Evolutionary conservation across 2,797 vertebrate genomes (phyloP).

Genomic region (Spatula clypeata): DNA sequence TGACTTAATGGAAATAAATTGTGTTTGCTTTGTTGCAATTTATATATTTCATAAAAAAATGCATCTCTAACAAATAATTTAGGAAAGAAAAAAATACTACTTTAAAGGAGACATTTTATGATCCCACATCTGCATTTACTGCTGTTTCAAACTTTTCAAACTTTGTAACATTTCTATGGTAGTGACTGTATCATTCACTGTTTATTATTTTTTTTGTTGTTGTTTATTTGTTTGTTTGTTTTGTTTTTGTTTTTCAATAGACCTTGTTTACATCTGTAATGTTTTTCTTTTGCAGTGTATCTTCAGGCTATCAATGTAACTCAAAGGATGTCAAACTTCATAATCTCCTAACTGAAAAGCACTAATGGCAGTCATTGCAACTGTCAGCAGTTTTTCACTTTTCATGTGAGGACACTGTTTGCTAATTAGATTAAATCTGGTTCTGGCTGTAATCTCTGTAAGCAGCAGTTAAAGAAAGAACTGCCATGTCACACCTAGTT

Average conservation of each 20-base stretch:
- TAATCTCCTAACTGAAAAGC: constrained; percentile 62
- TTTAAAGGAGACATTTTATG: not conserved
- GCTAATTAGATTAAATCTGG: constrained; percentile 80
- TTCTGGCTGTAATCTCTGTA: constrained; percentile 66
- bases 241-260: not conserved
- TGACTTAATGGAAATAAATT: not conserved
- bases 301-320: not conserved
- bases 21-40: not conserved
- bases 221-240: too few relatives aligned
- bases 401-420: constrained; percentile 64
- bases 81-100: not conserved
- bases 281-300: not conserved
- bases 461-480: constrained; percentile 66
- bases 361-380: constrained; percentile 58
- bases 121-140: not conserved
- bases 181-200: not conserved
- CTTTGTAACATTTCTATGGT: not conserved
- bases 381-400: constrained; percentile 78
- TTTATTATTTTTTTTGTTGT: not conserved
- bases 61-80: not conserved
- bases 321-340: constrained; percentile 3
- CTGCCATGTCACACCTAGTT: constrained; percentile 62
- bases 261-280: not conserved
- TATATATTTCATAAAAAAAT: not conserved
- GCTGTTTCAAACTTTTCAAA: not conserved